Evolutionary conservation across 2,888 invertebrate genomes (phyloP).

Genomic region (Chalcosyrphus nemorum): DNA sequence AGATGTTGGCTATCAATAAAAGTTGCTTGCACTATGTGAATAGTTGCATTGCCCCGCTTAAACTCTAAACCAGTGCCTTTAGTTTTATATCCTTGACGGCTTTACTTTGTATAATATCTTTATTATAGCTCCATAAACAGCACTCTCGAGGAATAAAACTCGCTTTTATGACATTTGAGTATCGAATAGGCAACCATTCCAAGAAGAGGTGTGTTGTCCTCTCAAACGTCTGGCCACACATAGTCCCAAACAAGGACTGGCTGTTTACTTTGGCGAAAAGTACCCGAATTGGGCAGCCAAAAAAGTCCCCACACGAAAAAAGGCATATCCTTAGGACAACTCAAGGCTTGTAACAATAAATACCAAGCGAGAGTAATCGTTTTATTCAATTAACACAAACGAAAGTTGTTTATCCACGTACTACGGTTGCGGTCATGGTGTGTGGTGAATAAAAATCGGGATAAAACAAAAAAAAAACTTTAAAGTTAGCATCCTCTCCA

Average conservation of each 20-base stretch:
- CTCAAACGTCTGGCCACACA: not conserved
- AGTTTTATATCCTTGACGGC: not conserved
- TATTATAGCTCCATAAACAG: not conserved
- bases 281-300: not conserved
- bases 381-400: slow-evolving; percentile 75
- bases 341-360: slow-evolving; percentile 60
- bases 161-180: too few relatives aligned
- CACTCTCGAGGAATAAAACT: not conserved
- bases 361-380: slow-evolving; percentile 69
- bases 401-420: slow-evolving; percentile 65
- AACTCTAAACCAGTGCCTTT: not conserved
- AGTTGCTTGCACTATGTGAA: not conserved
- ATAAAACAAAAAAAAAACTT: too few relatives aligned
- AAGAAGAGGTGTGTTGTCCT: too few relatives aligned
- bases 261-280: not conserved
- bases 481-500: slow-evolving; percentile 13
- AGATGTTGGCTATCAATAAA: slow-evolving; percentile 9
- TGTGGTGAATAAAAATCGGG: slow-evolving; percentile 50
- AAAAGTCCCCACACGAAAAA: not conserved
- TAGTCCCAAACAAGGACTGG: not conserved
- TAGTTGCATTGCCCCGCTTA: not conserved
- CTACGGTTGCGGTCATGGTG: slow-evolving; percentile 53
- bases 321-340: slow-evolving; percentile 3
- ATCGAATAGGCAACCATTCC: not conserved
- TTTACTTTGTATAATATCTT: not conserved